These are phyloP conservation scores for Acrobasis consociella DNA, from an alignment of 2,888 invertebrate species.

Conservation along the genomic window DNA sequence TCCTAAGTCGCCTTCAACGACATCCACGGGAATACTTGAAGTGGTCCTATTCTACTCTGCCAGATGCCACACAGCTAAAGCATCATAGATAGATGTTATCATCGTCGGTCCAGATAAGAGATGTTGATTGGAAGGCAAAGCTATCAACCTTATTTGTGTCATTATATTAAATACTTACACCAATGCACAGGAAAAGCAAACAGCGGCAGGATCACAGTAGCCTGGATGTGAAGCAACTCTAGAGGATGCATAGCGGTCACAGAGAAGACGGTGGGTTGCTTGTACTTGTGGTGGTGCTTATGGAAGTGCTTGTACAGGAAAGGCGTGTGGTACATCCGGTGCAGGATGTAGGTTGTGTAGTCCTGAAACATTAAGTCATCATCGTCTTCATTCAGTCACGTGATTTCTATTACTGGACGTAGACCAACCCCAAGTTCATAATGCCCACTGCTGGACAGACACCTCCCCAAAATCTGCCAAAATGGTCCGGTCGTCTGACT, in stretches of 20 bases:
- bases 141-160: no score
- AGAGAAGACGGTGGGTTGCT: conserved; percentile 89
- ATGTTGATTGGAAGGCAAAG: no score
- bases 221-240: conserved; percentile 86
- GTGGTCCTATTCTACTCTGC: no score
- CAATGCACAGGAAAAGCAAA: conserved; percentile 86
- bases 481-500: no score
- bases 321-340: conserved; percentile 86
- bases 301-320: conserved; percentile 88
- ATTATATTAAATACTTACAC: conserved; percentile 78
- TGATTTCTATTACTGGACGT: not conserved
- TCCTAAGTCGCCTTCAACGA: no score
- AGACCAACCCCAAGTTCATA: no score
- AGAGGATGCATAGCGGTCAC: conserved; percentile 89
- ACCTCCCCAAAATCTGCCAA: no score
- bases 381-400: not conserved
- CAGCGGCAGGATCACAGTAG: conserved; percentile 83
- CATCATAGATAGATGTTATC: no score
- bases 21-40: no score
- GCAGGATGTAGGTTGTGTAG: conserved; percentile 86
- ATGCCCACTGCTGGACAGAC: no score
- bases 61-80: no score
- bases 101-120: no score
- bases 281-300: conserved; percentile 89
- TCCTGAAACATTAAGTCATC: conserved; percentile 58